These are phyloP conservation scores for Tachuris rubrigastra DNA, from an alignment of 2,113 vertebrate genomes.

Conservation along the genomic window DNA sequence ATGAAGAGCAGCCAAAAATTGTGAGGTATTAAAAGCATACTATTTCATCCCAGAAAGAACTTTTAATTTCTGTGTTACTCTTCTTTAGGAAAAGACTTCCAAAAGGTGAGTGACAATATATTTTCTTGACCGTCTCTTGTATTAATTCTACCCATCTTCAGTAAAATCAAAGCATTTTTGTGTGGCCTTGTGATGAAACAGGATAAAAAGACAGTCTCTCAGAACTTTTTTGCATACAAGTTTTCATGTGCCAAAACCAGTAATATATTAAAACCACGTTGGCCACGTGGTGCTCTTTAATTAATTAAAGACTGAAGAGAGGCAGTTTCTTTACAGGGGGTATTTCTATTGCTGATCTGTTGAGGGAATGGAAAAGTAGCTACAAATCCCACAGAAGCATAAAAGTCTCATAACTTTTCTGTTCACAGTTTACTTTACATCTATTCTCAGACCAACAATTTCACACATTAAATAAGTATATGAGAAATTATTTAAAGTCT, in stretches of 20 bases:
- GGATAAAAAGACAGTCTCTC: slow-evolving; percentile 10
- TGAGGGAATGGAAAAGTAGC: background rate
- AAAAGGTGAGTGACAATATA: background rate
- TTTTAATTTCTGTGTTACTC: background rate
- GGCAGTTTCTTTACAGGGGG: background rate
- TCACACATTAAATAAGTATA: slow-evolving; percentile 40
- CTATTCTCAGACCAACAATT: slow-evolving; percentile 32
- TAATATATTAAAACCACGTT: slow-evolving; percentile 61
- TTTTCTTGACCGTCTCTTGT: background rate
- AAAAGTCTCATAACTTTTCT: background rate
- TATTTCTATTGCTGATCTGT: slow-evolving; percentile 13
- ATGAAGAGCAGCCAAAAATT: background rate
- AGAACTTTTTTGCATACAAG: slow-evolving; percentile 19
- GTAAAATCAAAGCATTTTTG: background rate
- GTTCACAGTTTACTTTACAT: slow-evolving; percentile 34
- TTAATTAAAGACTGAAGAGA: slow-evolving; percentile 51
- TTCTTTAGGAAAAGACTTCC: background rate
- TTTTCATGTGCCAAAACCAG: slow-evolving; percentile 12
- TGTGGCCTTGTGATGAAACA: background rate
- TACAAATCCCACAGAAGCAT: background rate
- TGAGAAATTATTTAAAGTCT: slow-evolving; percentile 21
- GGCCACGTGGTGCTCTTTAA: slow-evolving; percentile 51
- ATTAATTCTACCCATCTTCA: background rate
- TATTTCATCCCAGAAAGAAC: background rate
- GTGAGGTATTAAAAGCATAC: background rate